Conservation (phyloP, 2,113 vertebrate genomes). For the Rhea americana region DNA sequence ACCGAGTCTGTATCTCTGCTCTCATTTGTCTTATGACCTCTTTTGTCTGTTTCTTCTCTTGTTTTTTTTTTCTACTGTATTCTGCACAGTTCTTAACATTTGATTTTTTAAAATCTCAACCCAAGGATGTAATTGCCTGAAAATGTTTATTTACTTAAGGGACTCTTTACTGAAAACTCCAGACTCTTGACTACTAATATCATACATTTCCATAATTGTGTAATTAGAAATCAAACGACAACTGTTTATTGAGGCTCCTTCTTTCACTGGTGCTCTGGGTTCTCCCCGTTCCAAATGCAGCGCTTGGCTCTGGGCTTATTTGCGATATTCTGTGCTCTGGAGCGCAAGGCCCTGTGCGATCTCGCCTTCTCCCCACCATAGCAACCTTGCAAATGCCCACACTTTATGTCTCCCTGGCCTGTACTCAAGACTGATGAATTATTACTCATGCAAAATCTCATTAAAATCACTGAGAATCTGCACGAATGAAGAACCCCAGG, state of each 20-base stretch:
- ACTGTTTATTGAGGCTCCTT: conserved; percentile 45
- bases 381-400: not conserved
- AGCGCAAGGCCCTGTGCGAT: accelerated
- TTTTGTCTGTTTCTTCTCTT: not conserved
- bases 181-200: conserved; percentile 77
- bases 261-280: not conserved
- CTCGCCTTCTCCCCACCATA: not conserved
- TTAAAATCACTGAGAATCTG: not conserved
- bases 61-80: not conserved
- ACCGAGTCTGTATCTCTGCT: not conserved
- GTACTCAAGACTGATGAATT: not conserved
- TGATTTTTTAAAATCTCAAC: conserved; percentile 30
- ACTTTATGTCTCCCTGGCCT: not conserved
- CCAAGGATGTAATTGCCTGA: conserved; percentile 60
- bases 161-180: conserved; percentile 77
- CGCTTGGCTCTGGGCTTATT: not conserved
- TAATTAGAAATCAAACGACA: conserved; percentile 73
- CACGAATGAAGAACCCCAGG: not conserved
- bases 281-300: not conserved
- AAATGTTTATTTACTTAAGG: conserved; percentile 76
- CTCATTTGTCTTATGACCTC: not conserved
- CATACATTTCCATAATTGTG: conserved; percentile 71
- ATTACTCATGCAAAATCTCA: not conserved
- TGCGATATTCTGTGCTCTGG: not conserved
- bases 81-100: not conserved